Percentiles rank a stretch among this genome's conserved stretches.
Conservation (phyloP, 1,140 invertebrate species). For the Grapholita molesta region DNA sequence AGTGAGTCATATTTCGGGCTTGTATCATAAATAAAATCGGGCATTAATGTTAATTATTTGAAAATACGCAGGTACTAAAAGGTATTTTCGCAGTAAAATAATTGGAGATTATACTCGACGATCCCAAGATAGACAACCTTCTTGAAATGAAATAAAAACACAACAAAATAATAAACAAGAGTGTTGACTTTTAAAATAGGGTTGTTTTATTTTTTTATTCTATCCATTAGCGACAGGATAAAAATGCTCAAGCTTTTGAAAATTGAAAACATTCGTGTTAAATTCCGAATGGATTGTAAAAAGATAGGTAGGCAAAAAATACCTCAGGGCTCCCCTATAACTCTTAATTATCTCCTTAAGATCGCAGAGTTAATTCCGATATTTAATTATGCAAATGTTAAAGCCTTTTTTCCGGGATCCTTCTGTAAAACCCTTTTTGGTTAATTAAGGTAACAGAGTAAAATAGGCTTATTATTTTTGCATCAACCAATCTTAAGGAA, state of each 20-base stretch:
- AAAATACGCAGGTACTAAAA: not conserved
- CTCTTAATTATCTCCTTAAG: constrained; percentile 49
- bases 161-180: constrained; percentile 31
- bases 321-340: constrained; percentile 35
- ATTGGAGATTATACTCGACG: not conserved
- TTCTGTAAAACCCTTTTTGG: constrained; percentile 27
- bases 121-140: not conserved
- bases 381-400: constrained; percentile 64
- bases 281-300: constrained; percentile 33
- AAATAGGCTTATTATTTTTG: constrained; percentile 18
- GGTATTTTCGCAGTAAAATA: not conserved
- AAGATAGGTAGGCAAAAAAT: constrained; percentile 41
- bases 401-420: constrained; percentile 36
- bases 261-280: constrained; percentile 43
- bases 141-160: not conserved
- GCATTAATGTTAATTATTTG: not conserved
- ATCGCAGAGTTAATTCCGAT: constrained; percentile 49
- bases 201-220: constrained; percentile 31
- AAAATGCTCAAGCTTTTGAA: constrained; percentile 37
- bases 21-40: not conserved
- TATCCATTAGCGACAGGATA: constrained; percentile 48
- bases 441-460: constrained; percentile 37
- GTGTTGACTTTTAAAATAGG: constrained; percentile 33
- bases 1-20: not conserved
- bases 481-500: not conserved